Conservation (phyloP, 2,113 vertebrate species). For the Serinus canaria region DNA sequence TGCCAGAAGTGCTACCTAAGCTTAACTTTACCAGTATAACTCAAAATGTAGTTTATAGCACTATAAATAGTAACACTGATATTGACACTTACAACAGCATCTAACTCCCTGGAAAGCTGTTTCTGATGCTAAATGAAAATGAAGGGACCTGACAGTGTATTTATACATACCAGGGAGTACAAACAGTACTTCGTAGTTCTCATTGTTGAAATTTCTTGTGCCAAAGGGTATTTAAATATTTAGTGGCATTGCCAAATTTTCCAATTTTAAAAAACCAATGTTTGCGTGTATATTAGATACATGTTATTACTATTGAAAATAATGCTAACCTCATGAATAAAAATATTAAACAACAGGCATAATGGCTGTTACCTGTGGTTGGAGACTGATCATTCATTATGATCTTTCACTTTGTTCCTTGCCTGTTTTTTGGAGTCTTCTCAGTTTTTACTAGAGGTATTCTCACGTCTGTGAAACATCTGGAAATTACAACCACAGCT, state of each 20-base stretch:
- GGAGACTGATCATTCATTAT: neutral
- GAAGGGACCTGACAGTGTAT: constrained; percentile 11
- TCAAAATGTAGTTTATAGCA: constrained; percentile 65
- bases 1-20: constrained; percentile 58
- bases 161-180: constrained; percentile 16
- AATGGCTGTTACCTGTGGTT: neutral
- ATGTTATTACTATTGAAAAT: neutral
- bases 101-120: constrained; percentile 48
- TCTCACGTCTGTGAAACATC: neutral
- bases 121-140: constrained; percentile 53
- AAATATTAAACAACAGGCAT: neutral
- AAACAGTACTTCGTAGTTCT: constrained; percentile 17
- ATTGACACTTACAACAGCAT: constrained; percentile 63
- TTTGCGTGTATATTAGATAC: neutral
- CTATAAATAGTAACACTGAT: constrained; percentile 71
- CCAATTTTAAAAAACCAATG: neutral
- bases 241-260: neutral
- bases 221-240: neutral
- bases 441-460: neutral
- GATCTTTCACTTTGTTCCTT: neutral
- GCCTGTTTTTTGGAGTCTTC: neutral
- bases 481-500: neutral
- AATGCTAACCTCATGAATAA: neutral
- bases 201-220: neutral
- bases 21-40: constrained; percentile 59